These are phyloP conservation scores for Xenops minutus DNA, from an alignment of 2,797 vertebrate species.

Conservation along the genomic window DNA sequence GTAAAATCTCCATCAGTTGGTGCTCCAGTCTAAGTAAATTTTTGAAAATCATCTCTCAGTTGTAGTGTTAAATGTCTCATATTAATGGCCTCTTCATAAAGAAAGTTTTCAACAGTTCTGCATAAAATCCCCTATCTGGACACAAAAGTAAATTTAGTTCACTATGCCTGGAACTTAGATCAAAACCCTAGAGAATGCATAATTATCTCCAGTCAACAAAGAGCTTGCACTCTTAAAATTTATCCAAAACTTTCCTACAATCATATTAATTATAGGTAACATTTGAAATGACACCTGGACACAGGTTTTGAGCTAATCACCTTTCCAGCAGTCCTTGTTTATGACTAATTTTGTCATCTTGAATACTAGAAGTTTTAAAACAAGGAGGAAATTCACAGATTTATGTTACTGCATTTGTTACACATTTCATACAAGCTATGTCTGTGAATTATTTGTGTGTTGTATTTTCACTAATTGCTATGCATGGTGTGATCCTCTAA, in stretches of 20 bases:
- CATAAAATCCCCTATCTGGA: background rate
- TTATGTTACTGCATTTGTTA: background rate
- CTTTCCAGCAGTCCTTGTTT: background rate
- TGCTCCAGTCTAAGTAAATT: background rate
- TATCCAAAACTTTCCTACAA: background rate
- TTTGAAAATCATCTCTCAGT: background rate
- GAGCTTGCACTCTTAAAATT: background rate
- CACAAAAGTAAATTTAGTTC: background rate
- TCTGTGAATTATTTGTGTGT: background rate
- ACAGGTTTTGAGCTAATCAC: background rate
- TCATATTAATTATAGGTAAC: background rate
- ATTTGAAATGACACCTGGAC: background rate
- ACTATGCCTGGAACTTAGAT: background rate
- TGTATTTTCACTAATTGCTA: background rate
- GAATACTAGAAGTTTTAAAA: background rate
- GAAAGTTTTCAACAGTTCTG: background rate
- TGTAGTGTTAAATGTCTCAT: background rate
- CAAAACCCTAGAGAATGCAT: background rate
- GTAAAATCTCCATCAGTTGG: background rate
- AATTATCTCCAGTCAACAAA: background rate
- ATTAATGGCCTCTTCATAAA: background rate
- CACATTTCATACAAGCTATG: background rate
- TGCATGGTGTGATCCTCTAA: background rate
- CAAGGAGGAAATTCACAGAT: background rate
- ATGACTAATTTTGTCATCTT: background rate